These are phyloP conservation scores for Troilus luridus DNA, from an alignment of 2,888 invertebrate species.

Conservation along the genomic window DNA sequence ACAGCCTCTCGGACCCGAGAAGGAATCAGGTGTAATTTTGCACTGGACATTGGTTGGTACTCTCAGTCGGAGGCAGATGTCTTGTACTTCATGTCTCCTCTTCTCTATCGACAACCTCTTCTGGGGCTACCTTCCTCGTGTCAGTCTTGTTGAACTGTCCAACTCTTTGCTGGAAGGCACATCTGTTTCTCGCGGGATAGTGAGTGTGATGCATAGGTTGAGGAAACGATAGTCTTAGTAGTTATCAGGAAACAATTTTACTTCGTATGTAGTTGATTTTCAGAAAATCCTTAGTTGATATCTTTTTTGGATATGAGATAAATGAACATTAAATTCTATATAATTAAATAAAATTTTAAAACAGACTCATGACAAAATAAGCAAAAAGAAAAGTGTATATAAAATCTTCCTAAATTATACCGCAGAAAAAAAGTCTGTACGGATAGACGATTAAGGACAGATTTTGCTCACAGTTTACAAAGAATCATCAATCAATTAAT, in stretches of 20 bases:
- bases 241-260: neutral
- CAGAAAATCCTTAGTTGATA: too few species aligned
- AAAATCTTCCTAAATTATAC: too few species aligned
- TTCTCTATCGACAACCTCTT: neutral
- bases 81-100: conserved; percentile 29
- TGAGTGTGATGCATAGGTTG: neutral
- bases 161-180: neutral
- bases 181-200: neutral
- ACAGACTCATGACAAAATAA: too few species aligned
- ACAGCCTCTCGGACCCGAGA: conserved; percentile 38
- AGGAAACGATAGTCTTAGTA: neutral
- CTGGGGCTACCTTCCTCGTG: neutral
- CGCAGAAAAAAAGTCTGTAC: too few species aligned
- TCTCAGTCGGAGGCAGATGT: neutral
- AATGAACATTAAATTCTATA: too few species aligned
- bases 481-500: too few species aligned
- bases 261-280: too few species aligned
- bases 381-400: too few species aligned
- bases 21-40: conserved; percentile 45
- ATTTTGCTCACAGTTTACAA: too few species aligned
- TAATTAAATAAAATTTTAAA: too few species aligned
- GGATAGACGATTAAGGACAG: too few species aligned
- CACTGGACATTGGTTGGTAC: conserved; percentile 24
- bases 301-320: too few species aligned
- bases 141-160: neutral